Evolutionary conservation across 1,140 invertebrate genomes (phyloP), one percentile per base, ranked within the genome.

Genomic region (Frieseomelitta varia): DNA sequence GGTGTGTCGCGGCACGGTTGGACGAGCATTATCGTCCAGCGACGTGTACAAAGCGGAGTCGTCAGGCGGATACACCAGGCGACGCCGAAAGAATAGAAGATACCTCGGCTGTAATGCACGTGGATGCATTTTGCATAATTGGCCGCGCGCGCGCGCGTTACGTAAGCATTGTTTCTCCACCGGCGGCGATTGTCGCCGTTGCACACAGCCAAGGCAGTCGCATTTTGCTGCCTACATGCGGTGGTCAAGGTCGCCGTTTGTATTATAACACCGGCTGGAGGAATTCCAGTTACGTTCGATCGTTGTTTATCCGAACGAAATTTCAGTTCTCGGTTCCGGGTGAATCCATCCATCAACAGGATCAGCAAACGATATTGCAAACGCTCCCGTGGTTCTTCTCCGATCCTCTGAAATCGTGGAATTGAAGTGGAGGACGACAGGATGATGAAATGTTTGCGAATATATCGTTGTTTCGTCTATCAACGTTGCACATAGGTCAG

Each of bases 101-200:
- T 85, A 78, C 73, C 81, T 51, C 67, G 55, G 39, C 78, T 51
- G 71, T 56, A 15, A 55, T 51, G 71, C 77, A 83, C 80, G 58
- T 87, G 86, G 77, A 75, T 89, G 79, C 80, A 78, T 85, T 83
- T 85, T 79, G 86, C 85, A 75, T 85, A 89, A 89, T 83, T 85
- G 81, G 19, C 74, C 34, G 53, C 58, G 39, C 65, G 58, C 39
- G 39, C 39, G 39, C 39, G 39, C 39, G 39, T 30, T 90, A 90
- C 86, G 84, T 88, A 90, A 90, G 86, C 80, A 77, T 65, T 83
- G 65, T 81, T 80, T 87, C 63, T 81, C 79, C 24, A 53, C n/a
- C 21, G 56, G 1, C 61, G 81, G 39, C 56, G 67, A 72, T 51
- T 71, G 75, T 80, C 87, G 80, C 73, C 88, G 67, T 71, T 30